Conservation (phyloP, 2,797 vertebrate species). For the Pogoniulus pusillus region DNA sequence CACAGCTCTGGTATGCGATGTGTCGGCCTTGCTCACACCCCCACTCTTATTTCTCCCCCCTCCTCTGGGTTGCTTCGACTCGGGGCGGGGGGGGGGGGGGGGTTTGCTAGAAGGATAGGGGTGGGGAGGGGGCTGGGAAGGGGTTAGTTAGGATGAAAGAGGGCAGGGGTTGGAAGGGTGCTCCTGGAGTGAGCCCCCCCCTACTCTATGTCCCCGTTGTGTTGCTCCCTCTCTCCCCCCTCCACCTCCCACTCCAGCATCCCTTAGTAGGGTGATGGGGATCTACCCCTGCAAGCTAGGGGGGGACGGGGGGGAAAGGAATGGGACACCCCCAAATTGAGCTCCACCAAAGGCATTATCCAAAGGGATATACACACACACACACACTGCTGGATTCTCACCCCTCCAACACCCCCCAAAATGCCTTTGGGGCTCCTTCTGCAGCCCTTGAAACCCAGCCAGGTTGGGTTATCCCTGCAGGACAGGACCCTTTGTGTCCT, state of each 20-base stretch:
- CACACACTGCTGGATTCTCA: neutral
- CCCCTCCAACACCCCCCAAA: neutral
- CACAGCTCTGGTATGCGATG: conserved; percentile 31
- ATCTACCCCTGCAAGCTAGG: too few relatives aligned
- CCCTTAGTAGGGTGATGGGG: neutral
- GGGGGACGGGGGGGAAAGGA: too few relatives aligned
- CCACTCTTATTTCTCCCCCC: too few relatives aligned
- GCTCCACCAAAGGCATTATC: neutral
- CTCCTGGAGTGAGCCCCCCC: neutral
- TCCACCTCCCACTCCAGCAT: neutral
- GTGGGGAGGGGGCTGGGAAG: too few relatives aligned
- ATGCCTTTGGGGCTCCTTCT: neutral
- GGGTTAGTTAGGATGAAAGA: neutral
- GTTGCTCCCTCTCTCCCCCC: too few relatives aligned
- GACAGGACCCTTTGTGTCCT: neutral
- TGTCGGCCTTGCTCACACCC: neutral
- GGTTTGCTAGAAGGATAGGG: too few relatives aligned
- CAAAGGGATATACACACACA: too few relatives aligned
- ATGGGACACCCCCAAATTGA: neutral
- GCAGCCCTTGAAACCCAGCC: neutral
- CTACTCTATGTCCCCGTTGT: too few relatives aligned
- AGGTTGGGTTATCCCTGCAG: neutral
- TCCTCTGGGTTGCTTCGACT: too few relatives aligned
- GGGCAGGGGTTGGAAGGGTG: neutral
- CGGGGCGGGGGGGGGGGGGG: too few relatives aligned